These are phyloP conservation scores for Cataglyphis albicans DNA, from an alignment of 2,888 invertebrate species.

Conservation along the genomic window DNA sequence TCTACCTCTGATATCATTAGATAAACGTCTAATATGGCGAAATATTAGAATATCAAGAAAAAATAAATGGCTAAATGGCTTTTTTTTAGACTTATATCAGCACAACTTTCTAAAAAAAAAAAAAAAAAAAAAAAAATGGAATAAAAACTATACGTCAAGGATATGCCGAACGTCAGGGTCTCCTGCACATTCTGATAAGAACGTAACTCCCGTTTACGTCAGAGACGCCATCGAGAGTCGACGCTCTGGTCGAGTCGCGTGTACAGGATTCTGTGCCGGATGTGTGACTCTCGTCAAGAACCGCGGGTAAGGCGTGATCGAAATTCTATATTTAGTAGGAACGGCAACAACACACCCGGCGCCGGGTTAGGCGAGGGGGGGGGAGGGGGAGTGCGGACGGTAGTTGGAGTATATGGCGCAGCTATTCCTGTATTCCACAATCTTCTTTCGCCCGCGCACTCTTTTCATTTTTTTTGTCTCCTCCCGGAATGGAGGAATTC, in stretches of 20 bases:
- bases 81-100: neutral
- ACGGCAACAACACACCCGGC: conserved; percentile 57
- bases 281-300: conserved; percentile 36
- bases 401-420: conserved; percentile 62
- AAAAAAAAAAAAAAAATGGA: conserved; percentile 1
- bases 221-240: neutral
- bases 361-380: conserved; percentile 17
- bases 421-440: conserved; percentile 73
- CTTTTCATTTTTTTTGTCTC: conserved; percentile 72
- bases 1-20: neutral
- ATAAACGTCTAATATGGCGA: neutral
- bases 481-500: conserved; percentile 59
- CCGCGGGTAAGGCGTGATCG: conserved; percentile 61
- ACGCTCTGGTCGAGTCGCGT: conserved; percentile 3
- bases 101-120: neutral
- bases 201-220: neutral
- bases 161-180: neutral
- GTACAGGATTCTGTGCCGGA: conserved; percentile 35
- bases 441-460: conserved; percentile 49
- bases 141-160: neutral
- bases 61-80: neutral
- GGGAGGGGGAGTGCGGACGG: conserved; percentile 28
- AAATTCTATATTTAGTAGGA: conserved; percentile 76
- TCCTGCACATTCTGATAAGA: conserved; percentile 17
- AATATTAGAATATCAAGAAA: neutral